phyloP scores from a whole-genome alignment of 2,797 vertebrate genomes.

The Hafferia zeledoni region DNA sequence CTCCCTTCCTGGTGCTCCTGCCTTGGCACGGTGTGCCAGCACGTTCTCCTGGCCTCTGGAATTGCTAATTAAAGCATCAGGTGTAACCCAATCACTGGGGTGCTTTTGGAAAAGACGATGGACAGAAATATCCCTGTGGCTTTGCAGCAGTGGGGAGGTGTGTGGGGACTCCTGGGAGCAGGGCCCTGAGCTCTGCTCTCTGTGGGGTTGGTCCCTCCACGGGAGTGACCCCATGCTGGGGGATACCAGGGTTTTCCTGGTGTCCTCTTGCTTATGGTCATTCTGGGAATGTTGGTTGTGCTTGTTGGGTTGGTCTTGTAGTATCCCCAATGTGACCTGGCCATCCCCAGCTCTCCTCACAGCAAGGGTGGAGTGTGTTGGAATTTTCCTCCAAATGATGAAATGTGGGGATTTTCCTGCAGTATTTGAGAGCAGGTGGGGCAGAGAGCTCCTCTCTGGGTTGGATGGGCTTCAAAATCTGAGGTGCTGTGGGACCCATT shows the following conservation, averaged over 20 bases:
- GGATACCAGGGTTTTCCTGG: accelerated
- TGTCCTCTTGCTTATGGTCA: accelerated
- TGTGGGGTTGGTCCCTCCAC: accelerated
- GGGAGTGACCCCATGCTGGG: background rate
- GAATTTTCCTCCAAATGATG: background rate
- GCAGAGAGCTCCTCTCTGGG: background rate
- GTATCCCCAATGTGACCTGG: accelerated
- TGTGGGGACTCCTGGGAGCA: background rate
- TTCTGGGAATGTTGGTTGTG: accelerated
- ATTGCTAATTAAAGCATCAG: slow-evolving; percentile 21
- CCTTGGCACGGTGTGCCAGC: background rate
- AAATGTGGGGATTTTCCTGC: background rate
- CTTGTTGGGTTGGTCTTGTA: accelerated
- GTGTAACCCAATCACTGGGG: background rate
- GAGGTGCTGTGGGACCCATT: accelerated
- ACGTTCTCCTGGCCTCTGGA: background rate
- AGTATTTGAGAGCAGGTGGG: background rate
- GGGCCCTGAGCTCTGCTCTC: accelerated
- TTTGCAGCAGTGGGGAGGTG: background rate
- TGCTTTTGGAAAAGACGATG: background rate
- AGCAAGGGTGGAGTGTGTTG: accelerated
- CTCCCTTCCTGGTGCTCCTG: background rate
- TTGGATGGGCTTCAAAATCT: background rate
- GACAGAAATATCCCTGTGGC: background rate
- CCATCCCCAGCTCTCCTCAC: background rate